Evolutionary conservation across 2,113 vertebrate species (phyloP).

Genomic region (Prunella himalayana): DNA sequence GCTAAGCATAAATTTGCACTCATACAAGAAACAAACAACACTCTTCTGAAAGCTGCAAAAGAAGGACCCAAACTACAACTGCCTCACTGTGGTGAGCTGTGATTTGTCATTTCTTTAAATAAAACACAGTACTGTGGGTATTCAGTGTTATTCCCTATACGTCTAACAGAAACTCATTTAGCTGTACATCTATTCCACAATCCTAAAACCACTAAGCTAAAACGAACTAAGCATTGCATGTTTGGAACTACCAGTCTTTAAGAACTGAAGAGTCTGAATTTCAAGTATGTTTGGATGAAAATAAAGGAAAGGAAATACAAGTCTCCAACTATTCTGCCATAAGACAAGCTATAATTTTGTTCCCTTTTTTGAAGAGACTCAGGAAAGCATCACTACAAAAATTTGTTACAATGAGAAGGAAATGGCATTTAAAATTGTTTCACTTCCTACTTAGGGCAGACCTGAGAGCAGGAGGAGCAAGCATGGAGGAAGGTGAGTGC

Average conservation of each 20-base stretch:
- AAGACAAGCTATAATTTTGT: background rate
- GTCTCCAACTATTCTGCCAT: background rate
- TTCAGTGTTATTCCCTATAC: background rate
- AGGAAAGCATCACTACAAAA: background rate
- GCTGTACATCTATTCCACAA: background rate
- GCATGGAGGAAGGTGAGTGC: background rate
- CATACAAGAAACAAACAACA: background rate
- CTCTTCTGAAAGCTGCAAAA: background rate
- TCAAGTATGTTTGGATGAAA: background rate
- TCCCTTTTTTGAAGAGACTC: background rate
- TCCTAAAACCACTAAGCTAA: background rate
- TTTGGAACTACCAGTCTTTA: background rate
- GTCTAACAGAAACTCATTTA: background rate
- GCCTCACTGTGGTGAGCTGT: background rate
- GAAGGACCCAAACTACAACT: background rate
- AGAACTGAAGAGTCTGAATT: background rate
- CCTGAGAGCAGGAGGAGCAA: background rate
- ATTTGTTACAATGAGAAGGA: background rate
- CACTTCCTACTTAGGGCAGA: background rate
- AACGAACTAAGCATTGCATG: background rate
- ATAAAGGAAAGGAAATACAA: background rate
- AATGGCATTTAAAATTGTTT: conserved; percentile 23
- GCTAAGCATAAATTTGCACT: background rate
- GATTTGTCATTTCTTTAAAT: background rate
- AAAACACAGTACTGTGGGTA: background rate